These are phyloP conservation scores for Garrulus glandarius DNA, from an alignment of 2,797 vertebrate genomes.

Conservation along the genomic window DNA sequence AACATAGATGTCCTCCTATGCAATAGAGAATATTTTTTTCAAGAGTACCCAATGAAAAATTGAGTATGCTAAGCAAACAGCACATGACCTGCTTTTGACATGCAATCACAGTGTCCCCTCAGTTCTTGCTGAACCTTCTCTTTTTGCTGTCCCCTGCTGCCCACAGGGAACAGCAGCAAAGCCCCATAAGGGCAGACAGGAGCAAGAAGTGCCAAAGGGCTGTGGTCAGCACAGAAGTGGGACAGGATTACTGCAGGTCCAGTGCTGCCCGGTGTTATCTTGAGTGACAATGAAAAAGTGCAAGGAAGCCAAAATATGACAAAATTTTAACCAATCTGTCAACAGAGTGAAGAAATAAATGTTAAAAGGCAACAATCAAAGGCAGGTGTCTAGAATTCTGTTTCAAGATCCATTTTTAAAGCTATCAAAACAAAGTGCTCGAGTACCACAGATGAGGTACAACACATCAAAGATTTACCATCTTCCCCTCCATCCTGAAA, in stretches of 20 bases:
- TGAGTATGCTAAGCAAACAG: background rate
- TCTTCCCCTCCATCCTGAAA: background rate
- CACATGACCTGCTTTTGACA: background rate
- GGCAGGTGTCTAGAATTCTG: background rate
- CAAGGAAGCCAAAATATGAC: background rate
- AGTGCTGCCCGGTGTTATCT: fast-evolving
- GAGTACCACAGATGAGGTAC: background rate
- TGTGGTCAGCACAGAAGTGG: background rate
- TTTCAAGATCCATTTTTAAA: background rate
- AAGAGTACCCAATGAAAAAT: background rate
- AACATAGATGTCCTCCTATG: background rate
- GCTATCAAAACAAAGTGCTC: background rate
- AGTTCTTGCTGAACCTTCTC: background rate
- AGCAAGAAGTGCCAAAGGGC: fast-evolving
- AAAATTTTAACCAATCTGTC: background rate
- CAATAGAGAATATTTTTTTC: background rate
- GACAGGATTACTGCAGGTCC: background rate
- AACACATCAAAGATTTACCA: background rate
- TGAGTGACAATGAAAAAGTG: background rate
- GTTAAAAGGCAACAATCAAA: background rate
- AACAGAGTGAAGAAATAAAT: background rate
- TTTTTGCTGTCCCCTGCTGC: background rate
- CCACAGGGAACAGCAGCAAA: background rate
- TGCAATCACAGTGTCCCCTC: background rate
- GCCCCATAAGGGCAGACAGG: background rate